A percentile compares a stretch with the other conserved stretches of the same genome.
These are phyloP conservation scores for Agriopis leucophaearia DNA, from an alignment of 2,888 invertebrate species.

Conservation along the genomic window DNA sequence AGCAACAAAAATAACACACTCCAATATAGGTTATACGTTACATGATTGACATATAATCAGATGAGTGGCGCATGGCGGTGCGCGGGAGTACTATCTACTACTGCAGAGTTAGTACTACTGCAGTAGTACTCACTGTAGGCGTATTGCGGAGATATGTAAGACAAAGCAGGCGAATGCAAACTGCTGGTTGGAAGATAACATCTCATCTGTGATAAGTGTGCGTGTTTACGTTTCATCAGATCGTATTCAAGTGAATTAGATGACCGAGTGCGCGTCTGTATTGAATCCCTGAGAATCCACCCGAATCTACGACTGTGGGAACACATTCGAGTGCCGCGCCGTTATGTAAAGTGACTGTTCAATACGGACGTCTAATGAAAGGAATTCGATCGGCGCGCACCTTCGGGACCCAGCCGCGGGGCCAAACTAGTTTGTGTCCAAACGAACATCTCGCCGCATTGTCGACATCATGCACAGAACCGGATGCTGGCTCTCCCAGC, in stretches of 20 bases:
- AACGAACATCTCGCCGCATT: slow-evolving; percentile 77
- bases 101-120: too few relatives aligned
- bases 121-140: background rate
- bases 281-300: slow-evolving; percentile 38
- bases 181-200: slow-evolving; percentile 23
- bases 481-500: slow-evolving; percentile 82
- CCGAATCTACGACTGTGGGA: slow-evolving; percentile 43
- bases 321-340: slow-evolving; percentile 55
- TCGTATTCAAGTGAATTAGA: slow-evolving; percentile 45
- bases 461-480: slow-evolving; percentile 81
- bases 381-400: slow-evolving; percentile 81
- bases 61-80: slow-evolving; percentile 15
- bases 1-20: slow-evolving; percentile 55
- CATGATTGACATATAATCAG: slow-evolving; percentile 46
- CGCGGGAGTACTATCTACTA: too few relatives aligned
- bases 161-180: slow-evolving; percentile 7
- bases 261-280: slow-evolving; percentile 35
- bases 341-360: slow-evolving; percentile 72
- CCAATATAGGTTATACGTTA: slow-evolving; percentile 41
- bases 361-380: slow-evolving; percentile 74
- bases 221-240: slow-evolving; percentile 26
- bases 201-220: slow-evolving; percentile 25
- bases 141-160: slow-evolving; percentile 9
- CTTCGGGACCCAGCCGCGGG: slow-evolving; percentile 66
- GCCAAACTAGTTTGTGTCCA: slow-evolving; percentile 80